Evolutionary conservation across 2,888 invertebrate genomes (phyloP).

Genomic region (Xanthia icteritia): DNA sequence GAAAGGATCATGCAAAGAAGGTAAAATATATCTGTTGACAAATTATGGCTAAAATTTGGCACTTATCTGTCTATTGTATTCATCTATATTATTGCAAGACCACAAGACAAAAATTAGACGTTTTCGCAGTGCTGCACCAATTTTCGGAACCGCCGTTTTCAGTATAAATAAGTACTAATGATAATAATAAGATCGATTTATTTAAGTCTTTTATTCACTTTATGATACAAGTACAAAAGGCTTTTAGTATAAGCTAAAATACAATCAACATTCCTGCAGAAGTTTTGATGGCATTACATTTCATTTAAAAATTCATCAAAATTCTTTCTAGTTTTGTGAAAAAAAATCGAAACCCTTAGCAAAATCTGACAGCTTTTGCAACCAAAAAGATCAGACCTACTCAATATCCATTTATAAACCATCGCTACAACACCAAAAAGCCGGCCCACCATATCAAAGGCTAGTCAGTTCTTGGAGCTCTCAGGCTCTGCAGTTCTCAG

Average conservation of each 20-base stretch:
- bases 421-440: constrained; percentile 9
- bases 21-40: constrained; percentile 28
- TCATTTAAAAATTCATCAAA: neutral
- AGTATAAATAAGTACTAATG: neutral
- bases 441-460: constrained; percentile 7
- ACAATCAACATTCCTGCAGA: neutral
- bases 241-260: neutral
- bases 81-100: neutral
- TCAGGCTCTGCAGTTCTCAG: neutral
- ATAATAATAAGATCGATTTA: too few species aligned
- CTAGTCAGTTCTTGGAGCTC: constrained; percentile 17
- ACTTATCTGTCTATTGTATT: constrained; percentile 21
- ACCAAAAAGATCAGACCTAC: constrained; percentile 10
- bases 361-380: neutral
- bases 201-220: neutral
- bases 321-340: neutral
- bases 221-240: too few species aligned
- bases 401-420: constrained; percentile 32
- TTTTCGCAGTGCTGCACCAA: neutral
- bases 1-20: constrained; percentile 44
- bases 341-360: neutral
- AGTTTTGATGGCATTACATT: neutral
- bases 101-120: neutral
- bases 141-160: neutral
- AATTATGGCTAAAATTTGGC: constrained; percentile 36